Evolutionary conservation across 1,140 invertebrate species (phyloP).

Genomic region (Phortica variegata): DNA sequence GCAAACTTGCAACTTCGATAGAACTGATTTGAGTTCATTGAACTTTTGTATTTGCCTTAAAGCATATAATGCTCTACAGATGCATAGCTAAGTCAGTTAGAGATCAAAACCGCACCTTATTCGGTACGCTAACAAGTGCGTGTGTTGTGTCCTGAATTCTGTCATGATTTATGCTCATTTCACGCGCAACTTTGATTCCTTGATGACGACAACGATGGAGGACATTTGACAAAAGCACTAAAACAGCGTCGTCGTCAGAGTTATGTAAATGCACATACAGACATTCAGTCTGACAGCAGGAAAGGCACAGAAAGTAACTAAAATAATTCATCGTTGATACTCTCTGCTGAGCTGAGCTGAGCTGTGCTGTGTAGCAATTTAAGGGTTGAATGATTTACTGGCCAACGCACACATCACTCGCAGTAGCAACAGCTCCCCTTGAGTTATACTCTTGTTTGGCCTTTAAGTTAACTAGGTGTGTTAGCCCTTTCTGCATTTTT

Average conservation of each 20-base stretch:
- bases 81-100: too few relatives aligned
- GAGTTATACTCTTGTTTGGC: constrained; percentile 11
- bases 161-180: constrained; percentile 47
- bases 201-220: too few relatives aligned
- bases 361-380: constrained; percentile 50
- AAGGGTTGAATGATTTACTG: constrained; percentile 50
- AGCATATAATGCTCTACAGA: too few relatives aligned
- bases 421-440: constrained; percentile 3
- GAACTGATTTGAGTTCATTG: too few relatives aligned
- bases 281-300: too few relatives aligned
- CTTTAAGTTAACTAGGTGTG: constrained; percentile 32
- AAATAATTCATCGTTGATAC: constrained; percentile 55
- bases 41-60: too few relatives aligned
- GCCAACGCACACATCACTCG: constrained; percentile 10
- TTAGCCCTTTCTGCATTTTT: constrained; percentile 28
- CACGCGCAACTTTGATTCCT: constrained; percentile 47
- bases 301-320: too few relatives aligned
- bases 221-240: constrained; percentile 50
- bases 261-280: constrained; percentile 48
- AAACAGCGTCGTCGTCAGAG: constrained; percentile 7
- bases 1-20: too few relatives aligned
- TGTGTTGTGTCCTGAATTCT: too few relatives aligned
- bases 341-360: too few relatives aligned
- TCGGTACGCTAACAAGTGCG: too few relatives aligned
- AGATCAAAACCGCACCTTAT: too few relatives aligned